phyloP scores from a whole-genome alignment of 2,113 vertebrate species.

The Paracanthobrama guichenoti region DNA sequence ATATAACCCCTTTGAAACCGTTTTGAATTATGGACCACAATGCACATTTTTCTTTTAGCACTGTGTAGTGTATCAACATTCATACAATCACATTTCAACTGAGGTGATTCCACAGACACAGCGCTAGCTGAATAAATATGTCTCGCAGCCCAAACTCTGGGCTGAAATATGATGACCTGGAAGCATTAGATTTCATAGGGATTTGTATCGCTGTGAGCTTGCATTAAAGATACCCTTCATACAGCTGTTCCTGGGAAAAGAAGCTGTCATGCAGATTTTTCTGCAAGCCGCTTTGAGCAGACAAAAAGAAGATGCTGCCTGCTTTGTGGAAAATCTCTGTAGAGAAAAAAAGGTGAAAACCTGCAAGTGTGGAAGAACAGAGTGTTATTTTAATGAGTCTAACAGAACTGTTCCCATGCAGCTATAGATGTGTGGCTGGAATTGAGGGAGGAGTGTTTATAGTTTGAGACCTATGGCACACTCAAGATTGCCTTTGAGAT shows the following conservation, averaged over 20 bases:
- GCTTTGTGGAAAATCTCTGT: background rate
- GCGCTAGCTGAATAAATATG: background rate
- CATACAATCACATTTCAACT: background rate
- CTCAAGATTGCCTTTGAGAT: conserved; percentile 1
- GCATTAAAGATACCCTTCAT: conserved; percentile 41
- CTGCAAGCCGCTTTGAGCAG: conserved; percentile 29
- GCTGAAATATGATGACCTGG: conserved; percentile 28
- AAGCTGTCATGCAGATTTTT: conserved; percentile 42
- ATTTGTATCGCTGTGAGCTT: conserved; percentile 37
- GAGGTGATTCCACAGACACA: conserved; percentile 3
- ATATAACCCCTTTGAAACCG: background rate
- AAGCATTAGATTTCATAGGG: conserved; percentile 37
- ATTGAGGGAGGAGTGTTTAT: conserved; percentile 20
- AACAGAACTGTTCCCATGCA: background rate
- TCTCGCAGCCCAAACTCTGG: background rate
- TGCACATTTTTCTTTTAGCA: background rate
- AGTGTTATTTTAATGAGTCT: conserved; percentile 7
- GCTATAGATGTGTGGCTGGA: background rate
- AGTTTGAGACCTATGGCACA: background rate
- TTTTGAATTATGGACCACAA: background rate
- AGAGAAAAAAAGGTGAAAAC: background rate
- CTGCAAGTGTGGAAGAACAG: conserved; percentile 10
- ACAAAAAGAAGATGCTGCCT: conserved; percentile 15
- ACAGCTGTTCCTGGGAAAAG: conserved; percentile 37
- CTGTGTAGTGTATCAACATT: background rate